Evolutionary conservation across 2,113 vertebrate genomes (phyloP).

Genomic region (Pelusios castaneus): DNA sequence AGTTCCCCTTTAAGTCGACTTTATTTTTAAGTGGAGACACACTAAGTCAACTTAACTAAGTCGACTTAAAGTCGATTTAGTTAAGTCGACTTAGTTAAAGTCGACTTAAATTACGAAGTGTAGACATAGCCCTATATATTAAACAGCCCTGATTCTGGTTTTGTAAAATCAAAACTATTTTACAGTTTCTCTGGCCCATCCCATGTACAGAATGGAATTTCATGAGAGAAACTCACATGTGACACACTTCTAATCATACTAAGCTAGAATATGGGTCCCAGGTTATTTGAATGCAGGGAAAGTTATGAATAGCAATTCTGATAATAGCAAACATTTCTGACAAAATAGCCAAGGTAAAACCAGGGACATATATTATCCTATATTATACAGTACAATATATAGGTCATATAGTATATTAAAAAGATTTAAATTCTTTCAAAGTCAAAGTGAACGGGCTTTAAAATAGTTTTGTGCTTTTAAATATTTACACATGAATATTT

Average conservation of each 20-base stretch:
- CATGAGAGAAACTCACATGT: background rate
- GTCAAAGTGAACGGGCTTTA: conserved; percentile 24
- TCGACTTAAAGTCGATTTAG: too few relatives aligned
- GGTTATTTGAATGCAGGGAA: background rate
- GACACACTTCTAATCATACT: background rate
- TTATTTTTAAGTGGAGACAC: too few relatives aligned
- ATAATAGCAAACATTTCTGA: background rate
- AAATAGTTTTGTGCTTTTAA: conserved; percentile 47
- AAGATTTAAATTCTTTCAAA: conserved; percentile 10
- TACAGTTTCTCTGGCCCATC: background rate
- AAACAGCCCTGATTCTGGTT: background rate
- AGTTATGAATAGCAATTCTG: background rate
- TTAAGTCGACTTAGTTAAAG: too few relatives aligned
- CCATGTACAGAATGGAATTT: background rate
- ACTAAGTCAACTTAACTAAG: too few relatives aligned
- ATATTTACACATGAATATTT: conserved; percentile 40
- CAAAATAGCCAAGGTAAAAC: conserved; percentile 37
- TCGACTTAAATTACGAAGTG: too few relatives aligned
- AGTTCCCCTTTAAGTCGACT: too few relatives aligned
- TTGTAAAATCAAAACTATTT: background rate
- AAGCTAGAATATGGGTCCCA: background rate
- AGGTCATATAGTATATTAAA: background rate
- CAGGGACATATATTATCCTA: background rate
- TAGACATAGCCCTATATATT: too few relatives aligned
- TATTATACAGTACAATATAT: too few relatives aligned